Evolutionary conservation across 1,140 invertebrate genomes (phyloP).

Genomic region (Sarcophaga bullata): DNA sequence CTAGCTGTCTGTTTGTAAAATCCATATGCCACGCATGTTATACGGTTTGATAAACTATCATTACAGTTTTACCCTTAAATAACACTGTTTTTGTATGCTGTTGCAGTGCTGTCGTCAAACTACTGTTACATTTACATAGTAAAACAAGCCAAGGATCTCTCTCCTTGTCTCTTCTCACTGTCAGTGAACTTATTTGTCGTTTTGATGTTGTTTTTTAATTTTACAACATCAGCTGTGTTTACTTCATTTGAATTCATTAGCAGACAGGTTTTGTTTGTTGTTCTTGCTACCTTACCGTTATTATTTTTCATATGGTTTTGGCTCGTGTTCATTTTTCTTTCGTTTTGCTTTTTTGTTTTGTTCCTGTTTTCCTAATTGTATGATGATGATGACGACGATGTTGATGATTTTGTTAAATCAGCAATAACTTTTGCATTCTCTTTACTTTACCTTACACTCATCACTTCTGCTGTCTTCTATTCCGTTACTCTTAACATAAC

Average conservation of each 20-base stretch:
- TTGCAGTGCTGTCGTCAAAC: neutral
- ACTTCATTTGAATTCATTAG: neutral
- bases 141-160: too few relatives aligned
- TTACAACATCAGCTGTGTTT: slow-evolving; percentile 8
- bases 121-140: too few relatives aligned
- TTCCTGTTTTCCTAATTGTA: too few relatives aligned
- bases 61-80: neutral
- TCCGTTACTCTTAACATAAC: neutral
- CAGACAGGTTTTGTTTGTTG: neutral
- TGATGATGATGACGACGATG: too few relatives aligned
- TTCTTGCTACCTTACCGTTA: neutral
- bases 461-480: neutral
- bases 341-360: neutral
- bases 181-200: too few relatives aligned
- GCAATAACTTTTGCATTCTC: neutral
- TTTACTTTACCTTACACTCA: neutral
- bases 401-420: neutral
- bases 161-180: too few relatives aligned
- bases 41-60: neutral
- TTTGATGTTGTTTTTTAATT: neutral
- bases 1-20: too few relatives aligned
- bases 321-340: neutral
- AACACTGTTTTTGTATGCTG: neutral
- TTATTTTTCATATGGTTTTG: neutral
- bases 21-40: too few relatives aligned